Evolutionary conservation across 2,113 vertebrate species (phyloP).

Genomic region (Rhizomys pruinosus): DNA sequence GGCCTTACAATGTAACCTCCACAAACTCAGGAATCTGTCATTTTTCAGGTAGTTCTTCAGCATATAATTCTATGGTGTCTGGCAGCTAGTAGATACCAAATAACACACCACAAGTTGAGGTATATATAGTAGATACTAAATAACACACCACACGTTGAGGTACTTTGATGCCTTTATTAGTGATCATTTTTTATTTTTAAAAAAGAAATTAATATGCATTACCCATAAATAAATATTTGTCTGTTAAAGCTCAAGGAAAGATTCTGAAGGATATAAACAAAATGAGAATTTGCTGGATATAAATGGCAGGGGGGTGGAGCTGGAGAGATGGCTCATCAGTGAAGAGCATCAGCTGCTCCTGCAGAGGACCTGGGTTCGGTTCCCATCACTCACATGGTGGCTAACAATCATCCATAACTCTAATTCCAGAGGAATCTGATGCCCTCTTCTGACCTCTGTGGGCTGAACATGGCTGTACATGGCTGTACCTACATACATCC

Average conservation of each 20-base stretch:
- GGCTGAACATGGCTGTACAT: no score
- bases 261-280: slow-evolving; percentile 14
- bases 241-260: not conserved
- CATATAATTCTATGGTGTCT: not conserved
- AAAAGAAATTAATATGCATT: not conserved
- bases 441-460: no score
- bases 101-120: slow-evolving; percentile 24
- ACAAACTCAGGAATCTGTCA: not conserved
- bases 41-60: not conserved
- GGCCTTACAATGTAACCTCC: not conserved
- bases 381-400: no score
- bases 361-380: no score
- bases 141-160: slow-evolving; percentile 3
- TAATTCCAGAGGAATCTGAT: no score
- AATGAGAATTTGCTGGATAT: not conserved
- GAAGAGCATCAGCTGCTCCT: no score
- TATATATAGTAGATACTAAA: not conserved
- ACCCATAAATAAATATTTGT: not conserved
- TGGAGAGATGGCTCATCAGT: no score
- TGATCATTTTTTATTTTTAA: slow-evolving; percentile 29
- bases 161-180: not conserved
- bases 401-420: no score
- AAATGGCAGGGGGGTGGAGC: not conserved
- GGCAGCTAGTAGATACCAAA: not conserved
- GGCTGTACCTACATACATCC: no score